Evolutionary conservation across 2,888 invertebrate species (phyloP), one percentile per base, ranked within the genome.

Genomic region (Parascotia fuliginaria): DNA sequence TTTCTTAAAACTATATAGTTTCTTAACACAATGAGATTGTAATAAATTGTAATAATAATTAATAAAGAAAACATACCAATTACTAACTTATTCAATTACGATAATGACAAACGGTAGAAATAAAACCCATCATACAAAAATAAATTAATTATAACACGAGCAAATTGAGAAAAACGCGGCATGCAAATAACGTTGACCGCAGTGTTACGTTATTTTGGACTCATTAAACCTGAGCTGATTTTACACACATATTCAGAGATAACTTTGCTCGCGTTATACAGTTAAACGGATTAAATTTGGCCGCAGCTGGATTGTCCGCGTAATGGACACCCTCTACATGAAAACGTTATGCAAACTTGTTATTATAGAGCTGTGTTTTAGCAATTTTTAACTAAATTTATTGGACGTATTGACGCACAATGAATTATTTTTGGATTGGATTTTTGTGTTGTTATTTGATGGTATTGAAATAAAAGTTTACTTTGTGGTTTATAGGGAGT

Each of bases 211-310:
- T 81, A 83, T 86, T 85, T 80, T 72, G 79, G 70, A 79, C 79
- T 86, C 84, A 88, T 86, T 87, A 83, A 79, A 76, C 76, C 44
- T 52, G 65, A 72, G 73, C 77, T 81, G 81, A 83, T 84, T 83
- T 83, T 81, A 80, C 79, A 80, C 79, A 77, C 79, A 81, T 79
- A 78, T 77, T 70, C 77, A 65, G 74, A 79, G 81, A 84, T 83
- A 86, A 83, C 81, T 83, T 81, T 74, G 75, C 74, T 53, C 68
- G 75, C 73, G 81, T 79, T 82, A 80, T 82, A 76, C 81, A 78
- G 82, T 85, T 85, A 87, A 87, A 82, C 79, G 85, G 87, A 88
- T 88, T 88, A 87, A 84, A 85, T 81, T 80, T 71, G 70, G 82
- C 83, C 83, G 71, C 85, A 82, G 82, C 83, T 78, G 85, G 81